phyloP scores from a whole-genome alignment of 1,140 invertebrate genomes.

The Drosophila trapezifrons region DNA sequence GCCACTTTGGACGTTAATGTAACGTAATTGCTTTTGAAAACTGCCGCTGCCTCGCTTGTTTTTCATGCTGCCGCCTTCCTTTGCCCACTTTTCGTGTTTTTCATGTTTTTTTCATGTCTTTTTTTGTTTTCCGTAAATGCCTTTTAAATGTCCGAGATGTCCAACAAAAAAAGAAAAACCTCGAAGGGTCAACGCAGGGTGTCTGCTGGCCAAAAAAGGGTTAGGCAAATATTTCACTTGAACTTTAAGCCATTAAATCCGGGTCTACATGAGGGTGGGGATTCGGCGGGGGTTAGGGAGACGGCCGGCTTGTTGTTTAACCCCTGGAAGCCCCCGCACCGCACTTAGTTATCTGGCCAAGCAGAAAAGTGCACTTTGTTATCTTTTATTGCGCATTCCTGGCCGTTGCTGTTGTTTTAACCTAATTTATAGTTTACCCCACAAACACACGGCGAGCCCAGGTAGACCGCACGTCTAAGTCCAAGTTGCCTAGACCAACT shows the following conservation, averaged over 20 bases:
- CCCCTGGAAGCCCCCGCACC: constrained; percentile 1
- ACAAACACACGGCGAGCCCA: constrained; percentile 46
- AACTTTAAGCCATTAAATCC: constrained; percentile 79
- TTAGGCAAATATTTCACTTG: constrained; percentile 77
- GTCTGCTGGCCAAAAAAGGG: constrained; percentile 50
- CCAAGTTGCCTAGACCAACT: constrained; percentile 49
- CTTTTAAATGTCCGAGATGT: constrained; percentile 50
- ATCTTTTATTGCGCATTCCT: constrained; percentile 82
- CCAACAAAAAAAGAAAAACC: constrained; percentile 1
- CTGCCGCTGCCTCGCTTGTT: constrained; percentile 46
- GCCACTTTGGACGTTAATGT: constrained; percentile 74
- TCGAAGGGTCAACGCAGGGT: constrained; percentile 35
- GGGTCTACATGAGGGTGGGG: constrained; percentile 23
- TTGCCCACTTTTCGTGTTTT: constrained; percentile 12
- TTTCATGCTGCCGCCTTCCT: constrained; percentile 39
- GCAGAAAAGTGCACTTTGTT: constrained; percentile 81
- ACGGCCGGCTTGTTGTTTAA: constrained; percentile 40
- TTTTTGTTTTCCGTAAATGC: constrained; percentile 40
- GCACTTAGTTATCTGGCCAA: constrained; percentile 61
- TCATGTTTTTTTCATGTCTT: constrained; percentile 9
- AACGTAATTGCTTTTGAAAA: constrained; percentile 79
- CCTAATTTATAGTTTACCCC: constrained; percentile 81
- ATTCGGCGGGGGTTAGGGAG: constrained; percentile 23
- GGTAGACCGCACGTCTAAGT: constrained; percentile 70
- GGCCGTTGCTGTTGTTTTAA: constrained; percentile 69